phyloP scores from a whole-genome alignment of 2,113 vertebrate species.

The Gobius niger region DNA sequence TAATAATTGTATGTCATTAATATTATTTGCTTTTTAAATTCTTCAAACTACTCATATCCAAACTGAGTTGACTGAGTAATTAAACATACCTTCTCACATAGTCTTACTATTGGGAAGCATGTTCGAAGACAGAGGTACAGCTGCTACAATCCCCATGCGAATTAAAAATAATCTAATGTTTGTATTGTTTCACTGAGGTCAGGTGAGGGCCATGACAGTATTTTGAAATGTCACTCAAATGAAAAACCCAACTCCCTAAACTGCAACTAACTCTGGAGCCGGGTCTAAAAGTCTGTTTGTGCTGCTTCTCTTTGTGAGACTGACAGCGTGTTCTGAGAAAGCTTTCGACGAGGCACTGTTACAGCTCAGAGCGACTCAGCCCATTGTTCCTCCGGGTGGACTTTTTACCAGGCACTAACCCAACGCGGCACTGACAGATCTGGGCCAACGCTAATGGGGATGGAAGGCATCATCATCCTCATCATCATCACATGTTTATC shows the following conservation, averaged over 20 bases:
- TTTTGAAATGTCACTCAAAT: constrained; percentile 37
- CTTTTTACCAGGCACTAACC: constrained; percentile 61
- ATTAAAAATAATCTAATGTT: background rate
- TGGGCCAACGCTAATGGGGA: constrained; percentile 78
- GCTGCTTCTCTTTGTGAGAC: constrained; percentile 12
- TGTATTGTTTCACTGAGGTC: constrained; percentile 32
- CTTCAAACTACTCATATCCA: no score
- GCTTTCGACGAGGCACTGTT: background rate
- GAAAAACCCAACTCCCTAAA: constrained; percentile 20
- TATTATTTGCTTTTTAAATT: no score
- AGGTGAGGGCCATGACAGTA: constrained; percentile 21
- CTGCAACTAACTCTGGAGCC: constrained; percentile 3
- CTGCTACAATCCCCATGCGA: no score
- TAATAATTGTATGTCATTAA: no score
- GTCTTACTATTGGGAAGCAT: no score
- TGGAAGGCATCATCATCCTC: constrained; percentile 64
- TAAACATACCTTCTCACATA: no score
- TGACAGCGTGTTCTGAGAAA: constrained; percentile 14
- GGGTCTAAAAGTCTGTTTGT: constrained; percentile 25
- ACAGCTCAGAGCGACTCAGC: constrained; percentile 39
- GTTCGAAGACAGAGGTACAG: no score
- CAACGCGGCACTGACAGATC: constrained; percentile 74
- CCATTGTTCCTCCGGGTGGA: constrained; percentile 61
- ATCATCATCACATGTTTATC: constrained; percentile 51
- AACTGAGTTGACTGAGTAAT: no score